Percentiles rank a stretch among this genome's conserved stretches.
Evolutionary conservation across 2,888 invertebrate genomes (phyloP).

Genomic region (Panzeria rudis): DNA sequence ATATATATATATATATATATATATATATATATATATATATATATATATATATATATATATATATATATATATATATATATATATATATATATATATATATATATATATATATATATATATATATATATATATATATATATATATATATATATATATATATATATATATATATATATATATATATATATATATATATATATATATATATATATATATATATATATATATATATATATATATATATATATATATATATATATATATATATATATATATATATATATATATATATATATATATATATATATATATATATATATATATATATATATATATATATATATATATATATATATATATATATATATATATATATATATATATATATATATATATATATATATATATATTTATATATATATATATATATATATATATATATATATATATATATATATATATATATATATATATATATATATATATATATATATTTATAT

Average conservation of each 20-base stretch:
- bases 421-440: too few relatives aligned
- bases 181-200: constrained; percentile 17
- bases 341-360: too few relatives aligned
- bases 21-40: constrained; percentile 25
- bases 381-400: too few relatives aligned
- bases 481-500: too few relatives aligned
- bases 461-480: too few relatives aligned
- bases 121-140: not conserved
- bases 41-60: constrained; percentile 19
- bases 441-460: too few relatives aligned
- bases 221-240: constrained; percentile 24
- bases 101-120: constrained; percentile 15
- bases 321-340: too few relatives aligned
- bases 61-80: constrained; percentile 42
- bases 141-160: constrained; percentile 38
- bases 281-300: too few relatives aligned
- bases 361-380: too few relatives aligned
- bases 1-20: constrained; percentile 1
- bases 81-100: constrained; percentile 19
- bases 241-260: not conserved
- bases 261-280: not conserved
- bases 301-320: too few relatives aligned
- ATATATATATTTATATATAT: too few relatives aligned
- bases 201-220: constrained; percentile 76
- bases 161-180: constrained; percentile 56